Base-by-base conservation (phyloP, 2,888 invertebrate species). In the Hybos culiciformis region DNA sequence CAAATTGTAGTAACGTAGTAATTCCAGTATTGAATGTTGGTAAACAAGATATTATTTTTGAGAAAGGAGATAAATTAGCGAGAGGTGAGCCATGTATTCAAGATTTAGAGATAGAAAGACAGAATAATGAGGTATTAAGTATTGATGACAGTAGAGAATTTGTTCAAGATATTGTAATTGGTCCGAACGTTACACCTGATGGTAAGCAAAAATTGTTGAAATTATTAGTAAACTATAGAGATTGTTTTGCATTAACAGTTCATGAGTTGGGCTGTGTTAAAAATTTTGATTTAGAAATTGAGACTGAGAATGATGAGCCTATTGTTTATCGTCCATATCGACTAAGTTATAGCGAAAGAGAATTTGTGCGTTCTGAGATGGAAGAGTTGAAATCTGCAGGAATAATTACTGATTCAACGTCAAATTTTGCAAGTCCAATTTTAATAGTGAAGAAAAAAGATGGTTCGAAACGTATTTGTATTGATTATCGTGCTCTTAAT, bases 401-500 rank as follows among this genome's bases (percentile, higher is more conserved):
- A 6, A 51, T 49, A 14, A 46, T 48, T 17, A 36, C 29, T 21
- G 46, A 48, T 24, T 49, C 50, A 19, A 47, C 41, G 17, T 50
- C 50, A 17, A 47, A 42, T 18, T 50, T 48, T 33, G 44, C 47
- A 4, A 43, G 44, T 39, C 52, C 51, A 12, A 54, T 51, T 9
- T 26, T 46, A 21, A 29, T 56, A 37, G 54, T 57, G 0, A 42
- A 47, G 4, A 56, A 59, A 54, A 54, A 54, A 36, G 45, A 57
- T 43, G 57, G 56, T 2, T 44, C 46, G 5, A 36, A 48, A 6
- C 26, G 57, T 8, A 46, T 59, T 3, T 58, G 56, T 24, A 45
- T 58, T 0, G 57, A 57, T 37, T 58, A 56, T 37, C 36, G 55
- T 3, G 48, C 49, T n/a, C 41, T 57, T 1, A 56, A 56, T 37